Evolutionary conservation across 2,888 invertebrate species (phyloP), one percentile per base, ranked within the genome.

Genomic region (Drosophila trichaetosa): DNA sequence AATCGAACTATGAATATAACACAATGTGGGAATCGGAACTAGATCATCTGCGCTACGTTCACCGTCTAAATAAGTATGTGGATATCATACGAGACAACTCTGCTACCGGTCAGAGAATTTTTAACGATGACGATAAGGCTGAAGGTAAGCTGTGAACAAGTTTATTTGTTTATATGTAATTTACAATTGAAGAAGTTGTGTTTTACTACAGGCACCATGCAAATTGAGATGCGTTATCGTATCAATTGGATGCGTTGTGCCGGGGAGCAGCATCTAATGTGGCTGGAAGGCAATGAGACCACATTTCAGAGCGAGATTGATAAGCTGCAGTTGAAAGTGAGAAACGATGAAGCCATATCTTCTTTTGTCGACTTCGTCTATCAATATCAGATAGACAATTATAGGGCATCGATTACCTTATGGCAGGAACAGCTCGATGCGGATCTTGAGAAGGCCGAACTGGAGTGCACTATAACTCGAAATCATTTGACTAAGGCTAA

Each of bases 211-310:
- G 84, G 63, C 33, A 2, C 53, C 3, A 36, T 72, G 33, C 74
- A 80, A 3, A 79, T 84, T 8, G 69, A 76, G 40, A 7, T 68
- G 54, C 72, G 86, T 0, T 84, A 84, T 57, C 83, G 71, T 1
- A 36, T 66, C 13, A 81, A 80, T 31, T 85, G 84, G 86, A 29
- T 79, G 18, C 68, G 48, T 6, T 71, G 66, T 60, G 62, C 29
- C 48, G 56, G 29, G 4, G 89, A 85, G 0, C 87, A 85, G 51
- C n/a, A 36, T 27, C 6, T 63, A 16, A 33, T 61, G 64, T 34
- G 21, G 18, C 1, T 69, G 2, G 13, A 59, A 10, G 7, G 3
- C n/a, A 78, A 69, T 29, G 83, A 78, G 48, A 24, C 49, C 0
- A n/a, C 4, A 0, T 31, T 69, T 34, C 33, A 10, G 11, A n/a